These are phyloP conservation scores for Sebastes kiyomatsui DNA, from an alignment of 2,797 vertebrate genomes.

Conservation along the genomic window DNA sequence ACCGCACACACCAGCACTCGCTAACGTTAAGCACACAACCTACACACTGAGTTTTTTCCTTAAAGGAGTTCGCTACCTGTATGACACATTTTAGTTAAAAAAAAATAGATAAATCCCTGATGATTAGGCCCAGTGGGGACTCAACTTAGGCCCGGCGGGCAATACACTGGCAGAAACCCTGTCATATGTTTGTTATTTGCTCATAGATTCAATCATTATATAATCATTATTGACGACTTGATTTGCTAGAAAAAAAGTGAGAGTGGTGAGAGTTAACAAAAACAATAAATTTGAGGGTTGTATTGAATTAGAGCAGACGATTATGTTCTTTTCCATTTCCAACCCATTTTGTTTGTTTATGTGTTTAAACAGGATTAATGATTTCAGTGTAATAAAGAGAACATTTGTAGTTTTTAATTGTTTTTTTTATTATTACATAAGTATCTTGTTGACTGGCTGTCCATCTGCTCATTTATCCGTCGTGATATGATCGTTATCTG, in stretches of 20 bases:
- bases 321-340: not conserved
- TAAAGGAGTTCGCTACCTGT: too few species aligned
- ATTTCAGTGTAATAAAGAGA: not conserved
- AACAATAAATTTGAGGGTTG: not conserved
- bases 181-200: not conserved
- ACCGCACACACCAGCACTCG: too few species aligned
- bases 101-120: too few species aligned
- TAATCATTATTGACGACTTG: not conserved
- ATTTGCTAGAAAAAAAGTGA: not conserved
- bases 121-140: too few species aligned
- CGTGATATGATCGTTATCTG: not conserved
- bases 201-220: not conserved
- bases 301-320: not conserved
- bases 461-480: not conserved
- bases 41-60: too few species aligned
- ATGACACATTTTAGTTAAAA: too few species aligned
- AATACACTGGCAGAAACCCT: too few species aligned
- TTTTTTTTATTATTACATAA: not conserved
- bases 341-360: not conserved
- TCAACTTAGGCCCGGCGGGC: too few species aligned
- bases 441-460: not conserved
- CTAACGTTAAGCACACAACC: too few species aligned
- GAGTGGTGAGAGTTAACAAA: not conserved
- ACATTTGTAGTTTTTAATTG: not conserved
- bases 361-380: not conserved